Base-by-base conservation (phyloP, 37 sponge, comb jelly and placozoan genomes). In the Cladorhizidae sp. region DNA sequence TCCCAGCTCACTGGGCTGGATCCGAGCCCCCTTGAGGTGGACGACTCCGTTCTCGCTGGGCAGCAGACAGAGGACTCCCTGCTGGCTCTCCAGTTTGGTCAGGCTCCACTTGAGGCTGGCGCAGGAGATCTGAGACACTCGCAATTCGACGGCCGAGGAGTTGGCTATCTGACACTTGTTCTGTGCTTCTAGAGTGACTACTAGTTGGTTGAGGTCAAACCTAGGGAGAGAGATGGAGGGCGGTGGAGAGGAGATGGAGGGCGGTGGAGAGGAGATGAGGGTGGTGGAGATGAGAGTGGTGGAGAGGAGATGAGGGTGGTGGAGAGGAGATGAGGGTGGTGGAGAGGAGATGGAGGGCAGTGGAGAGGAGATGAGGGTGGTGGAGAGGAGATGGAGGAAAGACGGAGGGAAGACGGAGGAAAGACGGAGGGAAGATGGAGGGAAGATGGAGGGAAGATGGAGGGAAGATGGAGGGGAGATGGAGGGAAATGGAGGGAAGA, bases 161-260 rank as follows among this genome's bases (percentile, higher is more conserved):
- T 33, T 15, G 20, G 31, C 25, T 0, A 82, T 39, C 38, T 87
- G 81, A 65, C 82, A 80, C 31, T 32, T 75, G 56, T 84, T 89
- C 64, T 84, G 81, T 15, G 76, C 51, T 37, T 89, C 85, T 36
- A 89, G 31, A n/a, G 90, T 71, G 54, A 88, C 35, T n/a, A 88
- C 26, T 14, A 83, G 36, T 1, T 72, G 75, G 41, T 88, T 83
- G 36, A 88, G 38, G 40, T 88, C 88, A 74, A 81, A 62, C 20
- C 88, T 82, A 29, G 0, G 37, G 39, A 23, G 5, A 59, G 61
- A 12, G 28, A 59, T 5, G 61, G 61, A 59, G 61, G 18, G 28
- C 6, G n/a, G 61, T 3, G 18, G 61, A 6, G 28, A 26, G 61
- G 61, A 18, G n/a, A 26, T 3, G 61, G 6, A 12, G 12, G 61